Conservation (phyloP, 2,888 invertebrate species). For the Zhengitettix transpicula region DNA sequence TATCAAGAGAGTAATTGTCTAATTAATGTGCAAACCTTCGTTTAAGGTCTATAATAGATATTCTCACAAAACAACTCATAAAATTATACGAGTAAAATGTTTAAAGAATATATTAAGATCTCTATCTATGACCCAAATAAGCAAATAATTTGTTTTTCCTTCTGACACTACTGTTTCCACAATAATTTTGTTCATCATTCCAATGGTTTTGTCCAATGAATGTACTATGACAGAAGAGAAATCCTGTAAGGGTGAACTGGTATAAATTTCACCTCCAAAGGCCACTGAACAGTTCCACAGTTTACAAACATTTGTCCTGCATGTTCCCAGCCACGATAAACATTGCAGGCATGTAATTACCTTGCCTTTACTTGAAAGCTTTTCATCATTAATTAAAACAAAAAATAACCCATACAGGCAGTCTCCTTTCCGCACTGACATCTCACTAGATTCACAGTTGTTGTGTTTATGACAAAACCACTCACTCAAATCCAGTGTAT, state of each 20-base stretch:
- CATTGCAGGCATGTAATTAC: slow-evolving; percentile 35
- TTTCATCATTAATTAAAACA: slow-evolving; percentile 29
- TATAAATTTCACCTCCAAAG: slow-evolving; percentile 21
- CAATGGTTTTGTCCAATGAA: slow-evolving; percentile 32
- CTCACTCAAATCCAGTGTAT: slow-evolving; percentile 39
- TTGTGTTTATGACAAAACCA: slow-evolving; percentile 46
- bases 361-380: slow-evolving; percentile 19
- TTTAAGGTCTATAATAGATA: too few species aligned
- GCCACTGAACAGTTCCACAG: slow-evolving; percentile 40
- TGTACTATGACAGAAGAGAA: slow-evolving; percentile 38
- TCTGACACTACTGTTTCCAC: slow-evolving; percentile 31
- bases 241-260: slow-evolving; percentile 16
- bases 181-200: slow-evolving; percentile 36
- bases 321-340: slow-evolving; percentile 37
- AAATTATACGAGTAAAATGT: slow-evolving; percentile 1
- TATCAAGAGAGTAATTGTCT: too few species aligned
- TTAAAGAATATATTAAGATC: slow-evolving; percentile 32
- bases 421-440: slow-evolving; percentile 31
- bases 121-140: slow-evolving; percentile 45
- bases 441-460: slow-evolving; percentile 16
- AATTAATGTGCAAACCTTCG: too few species aligned
- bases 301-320: slow-evolving; percentile 23
- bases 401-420: slow-evolving; percentile 39
- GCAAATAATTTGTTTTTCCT: slow-evolving; percentile 31
- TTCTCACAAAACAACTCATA: too few species aligned